phyloP scores from a whole-genome alignment of 35 echinoderm and acorn worm genomes.

The Lytechinus variegatus region DNA sequence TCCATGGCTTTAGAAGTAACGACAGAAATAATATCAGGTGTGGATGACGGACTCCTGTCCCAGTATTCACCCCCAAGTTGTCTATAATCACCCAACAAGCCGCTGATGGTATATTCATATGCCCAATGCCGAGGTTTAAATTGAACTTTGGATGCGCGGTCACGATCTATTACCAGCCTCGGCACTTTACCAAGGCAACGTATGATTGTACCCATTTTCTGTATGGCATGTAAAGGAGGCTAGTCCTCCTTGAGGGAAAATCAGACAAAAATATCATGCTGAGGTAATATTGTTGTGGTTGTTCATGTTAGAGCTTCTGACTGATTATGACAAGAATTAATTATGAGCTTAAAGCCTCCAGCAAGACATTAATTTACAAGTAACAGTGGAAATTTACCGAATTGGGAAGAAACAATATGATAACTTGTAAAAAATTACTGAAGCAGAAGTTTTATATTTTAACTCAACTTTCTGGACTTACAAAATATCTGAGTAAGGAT shows the following conservation, averaged over 20 bases:
- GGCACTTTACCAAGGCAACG: neutral
- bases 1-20: neutral
- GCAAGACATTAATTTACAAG: too few species aligned
- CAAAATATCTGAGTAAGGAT: too few species aligned
- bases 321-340: too few species aligned
- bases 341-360: too few species aligned
- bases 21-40: neutral
- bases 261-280: neutral
- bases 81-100: conserved; percentile 3
- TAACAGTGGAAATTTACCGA: too few species aligned
- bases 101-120: neutral
- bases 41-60: neutral
- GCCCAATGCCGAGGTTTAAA: neutral
- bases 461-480: too few species aligned
- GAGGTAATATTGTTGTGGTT: neutral
- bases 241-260: neutral
- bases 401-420: too few species aligned
- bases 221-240: neutral
- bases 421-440: too few species aligned
- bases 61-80: neutral
- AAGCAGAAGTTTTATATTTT: too few species aligned
- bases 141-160: conserved; percentile 1
- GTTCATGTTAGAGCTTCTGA: neutral
- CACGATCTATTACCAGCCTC: neutral
- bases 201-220: neutral